A percentile compares a stretch with the other conserved stretches of the same genome.
Evolutionary conservation across 2,113 vertebrate genomes (phyloP).

Genomic region (Neotoma lepida): DNA sequence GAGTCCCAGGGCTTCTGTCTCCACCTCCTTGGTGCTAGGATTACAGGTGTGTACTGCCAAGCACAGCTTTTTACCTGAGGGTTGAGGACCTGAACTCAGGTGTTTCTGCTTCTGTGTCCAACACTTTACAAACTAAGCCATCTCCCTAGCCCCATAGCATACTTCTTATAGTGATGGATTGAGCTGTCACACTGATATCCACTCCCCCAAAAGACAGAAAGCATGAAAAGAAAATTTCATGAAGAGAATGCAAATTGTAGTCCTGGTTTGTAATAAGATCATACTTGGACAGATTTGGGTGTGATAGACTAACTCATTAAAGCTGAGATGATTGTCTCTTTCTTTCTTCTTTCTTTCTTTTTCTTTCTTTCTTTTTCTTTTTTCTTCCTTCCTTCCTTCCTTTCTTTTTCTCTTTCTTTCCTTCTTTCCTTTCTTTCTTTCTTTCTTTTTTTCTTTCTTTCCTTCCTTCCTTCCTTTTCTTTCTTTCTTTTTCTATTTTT

Average conservation of each 20-base stretch:
- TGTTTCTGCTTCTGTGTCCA: background rate
- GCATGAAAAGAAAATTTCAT: background rate
- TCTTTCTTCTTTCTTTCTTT: background rate
- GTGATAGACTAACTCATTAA: background rate
- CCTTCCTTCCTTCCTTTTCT: background rate
- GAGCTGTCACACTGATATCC: background rate
- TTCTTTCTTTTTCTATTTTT: background rate
- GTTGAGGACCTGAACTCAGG: background rate
- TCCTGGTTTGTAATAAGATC: background rate
- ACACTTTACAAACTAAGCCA: background rate
- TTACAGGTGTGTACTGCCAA: background rate
- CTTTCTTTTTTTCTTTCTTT: background rate
- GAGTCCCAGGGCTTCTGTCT: background rate
- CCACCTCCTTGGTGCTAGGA: background rate
- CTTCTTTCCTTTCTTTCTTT: no score
- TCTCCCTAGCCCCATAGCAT: background rate
- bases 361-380: background rate
- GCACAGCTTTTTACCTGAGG: background rate
- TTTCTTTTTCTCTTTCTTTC: background rate
- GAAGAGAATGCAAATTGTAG: constrained; percentile 14
- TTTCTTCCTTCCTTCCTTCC: no score
- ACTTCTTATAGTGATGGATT: background rate
- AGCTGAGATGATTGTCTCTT: background rate
- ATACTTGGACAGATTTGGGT: background rate
- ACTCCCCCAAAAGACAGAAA: background rate